These are phyloP conservation scores for Frieseomelitta varia DNA, from an alignment of 1,140 invertebrate genomes.

Conservation along the genomic window DNA sequence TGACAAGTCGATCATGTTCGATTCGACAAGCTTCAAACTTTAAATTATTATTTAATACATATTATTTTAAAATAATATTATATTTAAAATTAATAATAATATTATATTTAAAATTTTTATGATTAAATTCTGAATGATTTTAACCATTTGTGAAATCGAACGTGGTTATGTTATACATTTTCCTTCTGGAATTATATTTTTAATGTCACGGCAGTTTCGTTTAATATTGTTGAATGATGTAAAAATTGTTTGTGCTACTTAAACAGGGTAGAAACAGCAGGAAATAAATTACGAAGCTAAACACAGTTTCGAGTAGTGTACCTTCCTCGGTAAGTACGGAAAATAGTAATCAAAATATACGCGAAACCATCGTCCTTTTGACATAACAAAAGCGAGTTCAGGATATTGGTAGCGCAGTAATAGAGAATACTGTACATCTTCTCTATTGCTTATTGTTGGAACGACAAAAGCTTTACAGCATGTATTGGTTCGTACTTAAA, in stretches of 20 bases:
- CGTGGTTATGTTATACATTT: too few species aligned
- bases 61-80: too few species aligned
- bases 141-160: too few species aligned
- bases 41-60: too few species aligned
- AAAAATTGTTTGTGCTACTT: not conserved
- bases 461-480: not conserved
- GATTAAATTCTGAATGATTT: too few species aligned
- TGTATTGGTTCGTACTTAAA: conserved; percentile 3
- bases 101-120: too few species aligned
- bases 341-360: not conserved
- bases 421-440: not conserved
- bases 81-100: too few species aligned
- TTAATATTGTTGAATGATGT: not conserved
- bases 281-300: not conserved
- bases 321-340: not conserved
- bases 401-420: not conserved
- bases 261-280: not conserved
- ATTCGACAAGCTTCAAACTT: too few species aligned
- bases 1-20: too few species aligned
- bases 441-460: not conserved
- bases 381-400: not conserved
- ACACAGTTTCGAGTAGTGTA: not conserved
- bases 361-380: not conserved
- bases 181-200: too few species aligned
- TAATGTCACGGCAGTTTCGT: not conserved